Evolutionary conservation across 2,113 vertebrate genomes (phyloP).

Genomic region (Bucco capensis): DNA sequence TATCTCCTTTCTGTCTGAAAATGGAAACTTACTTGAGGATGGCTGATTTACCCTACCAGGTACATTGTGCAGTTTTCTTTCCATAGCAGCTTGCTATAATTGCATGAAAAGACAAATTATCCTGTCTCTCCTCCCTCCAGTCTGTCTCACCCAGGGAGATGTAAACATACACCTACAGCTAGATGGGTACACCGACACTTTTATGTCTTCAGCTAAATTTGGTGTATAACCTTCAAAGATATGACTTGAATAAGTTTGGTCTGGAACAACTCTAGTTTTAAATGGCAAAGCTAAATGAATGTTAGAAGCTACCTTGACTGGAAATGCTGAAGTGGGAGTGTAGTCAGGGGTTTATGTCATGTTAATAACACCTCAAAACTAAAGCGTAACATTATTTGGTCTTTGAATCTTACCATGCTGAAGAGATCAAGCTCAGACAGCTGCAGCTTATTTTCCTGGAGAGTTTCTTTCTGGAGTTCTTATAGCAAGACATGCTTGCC

Average conservation of each 20-base stretch:
- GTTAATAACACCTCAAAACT: not conserved
- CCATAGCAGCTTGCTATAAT: not conserved
- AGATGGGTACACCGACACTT: not conserved
- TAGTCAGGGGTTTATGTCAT: not conserved
- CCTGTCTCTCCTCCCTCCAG: rapidly evolving
- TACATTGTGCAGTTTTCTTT: slow-evolving; percentile 53
- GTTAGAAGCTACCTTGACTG: not conserved
- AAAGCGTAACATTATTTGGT: not conserved
- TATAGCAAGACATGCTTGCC: not conserved
- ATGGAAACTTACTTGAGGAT: slow-evolving; percentile 97
- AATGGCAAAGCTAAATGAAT: not conserved
- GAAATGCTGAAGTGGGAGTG: not conserved
- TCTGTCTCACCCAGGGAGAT: not conserved
- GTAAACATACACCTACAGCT: not conserved
- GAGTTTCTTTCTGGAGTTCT: not conserved
- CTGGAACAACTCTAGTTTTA: not conserved
- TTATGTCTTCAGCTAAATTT: not conserved
- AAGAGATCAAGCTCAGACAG: not conserved
- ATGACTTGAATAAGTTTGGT: not conserved
- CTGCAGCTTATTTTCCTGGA: not conserved
- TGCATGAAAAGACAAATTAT: not conserved
- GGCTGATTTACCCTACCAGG: slow-evolving; percentile 97
- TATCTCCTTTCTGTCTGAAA: slow-evolving; percentile 96
- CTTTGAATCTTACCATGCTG: not conserved
- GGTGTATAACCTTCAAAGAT: not conserved